Evolutionary conservation across 2,888 invertebrate genomes (phyloP), one percentile per base, ranked within the genome.

Genomic region (Tupiocoris notatus): DNA sequence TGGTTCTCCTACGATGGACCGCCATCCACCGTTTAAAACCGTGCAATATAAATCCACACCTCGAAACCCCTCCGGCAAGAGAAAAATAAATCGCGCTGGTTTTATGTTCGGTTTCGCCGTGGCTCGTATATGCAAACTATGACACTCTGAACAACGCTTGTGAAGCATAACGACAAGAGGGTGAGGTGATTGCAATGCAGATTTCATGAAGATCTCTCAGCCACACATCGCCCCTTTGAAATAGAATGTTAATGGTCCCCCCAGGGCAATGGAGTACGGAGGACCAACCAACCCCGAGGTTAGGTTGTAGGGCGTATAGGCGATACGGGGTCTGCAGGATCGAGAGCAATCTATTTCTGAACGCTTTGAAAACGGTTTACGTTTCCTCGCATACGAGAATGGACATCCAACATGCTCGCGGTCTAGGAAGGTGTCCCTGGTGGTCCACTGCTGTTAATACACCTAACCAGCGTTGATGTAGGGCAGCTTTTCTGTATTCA

Each of bases 171-270:
- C 56, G 21, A 22, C 57, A 67, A 54, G 67, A 54, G 67, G n/a
- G 56, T 67, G 56, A 57, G 67, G 67, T 67, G 67, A 18, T 67
- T 67, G 67, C 57, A 57, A 57, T 67, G 67, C 57, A 67, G 67
- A 67, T 67, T 67, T 67, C 67, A 67, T 67, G 67, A 67, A 56
- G 67, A 56, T 22, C 67, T 21, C 67, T 57, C 39, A 39, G 39
- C 39, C 39, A 39, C 39, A 39, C 39, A 7, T 7, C 39, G 39
- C 39, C 39, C n/a, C 57, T 20, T 57, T 56, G 67, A 67, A 57
- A 67, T 67, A 56, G 67, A 67, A 67, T 67, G 67, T 67, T 67
- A 67, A 67, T 57, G 67, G 57, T 21, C 1, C n/a, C 67, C 21
- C 12, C n/a, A 67, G 67, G 67, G 54, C 39, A 12, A 39, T 39